Conservation (phyloP, 2,113 vertebrate genomes). For the Tachysurus fulvidraco region DNA sequence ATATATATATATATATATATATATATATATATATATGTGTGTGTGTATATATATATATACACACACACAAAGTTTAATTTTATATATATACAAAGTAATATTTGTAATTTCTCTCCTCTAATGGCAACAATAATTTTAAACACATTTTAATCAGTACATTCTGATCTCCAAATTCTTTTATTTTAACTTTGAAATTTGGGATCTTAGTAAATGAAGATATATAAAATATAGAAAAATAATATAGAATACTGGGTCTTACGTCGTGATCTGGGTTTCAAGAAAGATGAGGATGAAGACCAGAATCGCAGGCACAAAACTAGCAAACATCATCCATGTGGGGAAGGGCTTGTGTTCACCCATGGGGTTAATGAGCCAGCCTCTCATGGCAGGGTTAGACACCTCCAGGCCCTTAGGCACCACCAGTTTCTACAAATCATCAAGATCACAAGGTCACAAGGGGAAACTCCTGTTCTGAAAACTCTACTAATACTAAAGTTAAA, state of each 20-base stretch:
- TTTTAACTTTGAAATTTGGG: background rate
- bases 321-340: constrained; percentile 92
- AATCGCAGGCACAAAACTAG: constrained; percentile 80
- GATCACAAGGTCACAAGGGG: background rate
- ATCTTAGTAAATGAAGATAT: background rate
- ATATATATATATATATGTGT: too few species aligned
- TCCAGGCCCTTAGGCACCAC: constrained; percentile 81
- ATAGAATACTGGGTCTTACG: constrained; percentile 75
- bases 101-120: background rate
- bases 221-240: too few species aligned
- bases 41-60: too few species aligned
- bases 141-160: too few species aligned
- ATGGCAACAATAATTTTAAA: background rate
- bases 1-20: too few species aligned
- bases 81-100: too few species aligned
- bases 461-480: too few species aligned
- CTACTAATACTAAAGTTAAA: too few species aligned
- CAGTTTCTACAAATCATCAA: constrained; percentile 82
- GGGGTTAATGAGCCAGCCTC: constrained; percentile 89
- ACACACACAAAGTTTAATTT: too few species aligned
- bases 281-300: constrained; percentile 98
- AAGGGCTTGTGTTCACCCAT: constrained; percentile 67
- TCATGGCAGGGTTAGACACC: constrained; percentile 73
- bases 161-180: background rate
- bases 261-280: constrained; percentile 96